Base-by-base conservation (phyloP, 1,140 invertebrate species). In the Ceratosolen solmsi region DNA sequence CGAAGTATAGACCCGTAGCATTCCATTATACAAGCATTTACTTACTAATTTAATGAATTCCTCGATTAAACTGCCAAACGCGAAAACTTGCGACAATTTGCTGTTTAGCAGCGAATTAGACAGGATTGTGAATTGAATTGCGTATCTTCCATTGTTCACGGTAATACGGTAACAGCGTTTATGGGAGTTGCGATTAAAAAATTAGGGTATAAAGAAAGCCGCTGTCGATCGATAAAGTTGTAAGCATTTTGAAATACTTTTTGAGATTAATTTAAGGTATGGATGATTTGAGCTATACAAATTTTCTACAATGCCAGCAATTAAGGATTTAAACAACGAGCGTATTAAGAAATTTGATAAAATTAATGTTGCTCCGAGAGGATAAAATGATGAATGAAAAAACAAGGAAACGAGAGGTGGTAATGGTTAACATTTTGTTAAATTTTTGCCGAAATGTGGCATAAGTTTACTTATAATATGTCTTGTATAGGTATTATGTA, bases 391-490 rank as follows among this genome's bases (percentile, higher is more conserved):
- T n/a, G n/a, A 79, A 82, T 82, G 71, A 75, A 68, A 30, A 33
- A 51, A 76, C 51, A 77, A 84, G 79, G 58, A 85, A 76, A 22
- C 20, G 20, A 17, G 51, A 15, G 13, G 51, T 8, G 80, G 33
- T 60, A 83, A 73, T 78, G 77, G 30, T 84, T 84, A 87, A 84
- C 83, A 88, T 85, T 88, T 60, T 85, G 80, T 87, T n/a, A 86
- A 87, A 88, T 74, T 87, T 86, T 86, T 87, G 85, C 88, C 85
- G 87, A 86, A 85, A 81, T 86, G 87, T 84, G 85, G 84, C 85
- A 65, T 89, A 87, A 85, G 86, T 87, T 85, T 87, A 87, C 85
- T 87, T 85, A 85, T 74, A 86, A 86, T 86, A 77, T 54, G 86
- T 84, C 80, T 85, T 87, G 84, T 85, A 83, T 83, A 84, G 41